These are phyloP conservation scores for Ectemnius continuus DNA, from an alignment of 2,888 invertebrate genomes.

Conservation along the genomic window DNA sequence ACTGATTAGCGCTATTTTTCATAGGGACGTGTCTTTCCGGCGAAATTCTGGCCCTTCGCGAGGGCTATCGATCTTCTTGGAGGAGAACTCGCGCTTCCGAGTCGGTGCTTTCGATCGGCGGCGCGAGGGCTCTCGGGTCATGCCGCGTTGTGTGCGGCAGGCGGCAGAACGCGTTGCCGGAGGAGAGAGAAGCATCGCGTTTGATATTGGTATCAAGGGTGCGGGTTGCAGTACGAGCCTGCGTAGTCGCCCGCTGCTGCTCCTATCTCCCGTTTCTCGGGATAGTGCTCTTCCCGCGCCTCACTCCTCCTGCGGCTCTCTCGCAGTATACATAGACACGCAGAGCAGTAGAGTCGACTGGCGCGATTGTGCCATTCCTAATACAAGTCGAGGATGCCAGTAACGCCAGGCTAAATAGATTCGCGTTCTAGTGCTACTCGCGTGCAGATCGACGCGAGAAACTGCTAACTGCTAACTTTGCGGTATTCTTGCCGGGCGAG, in stretches of 20 bases:
- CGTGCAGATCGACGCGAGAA: no score
- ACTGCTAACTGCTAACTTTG: no score
- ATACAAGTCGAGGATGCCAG: no score
- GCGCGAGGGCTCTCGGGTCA: background rate
- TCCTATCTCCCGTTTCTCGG: slow-evolving; percentile 1
- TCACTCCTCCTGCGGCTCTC: slow-evolving; percentile 9
- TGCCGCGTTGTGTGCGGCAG: slow-evolving; percentile 1
- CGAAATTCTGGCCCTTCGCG: no score
- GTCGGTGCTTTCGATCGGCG: slow-evolving; percentile 3
- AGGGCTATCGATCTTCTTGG: background rate
- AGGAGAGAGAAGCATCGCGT: background rate
- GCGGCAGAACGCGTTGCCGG: background rate
- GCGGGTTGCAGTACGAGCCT: slow-evolving; percentile 7
- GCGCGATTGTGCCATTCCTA: no score
- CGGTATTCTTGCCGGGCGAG: no score
- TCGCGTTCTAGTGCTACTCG: no score
- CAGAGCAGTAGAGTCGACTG: no score
- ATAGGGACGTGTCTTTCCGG: background rate
- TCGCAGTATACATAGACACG: background rate
- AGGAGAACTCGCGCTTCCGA: background rate
- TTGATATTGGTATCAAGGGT: slow-evolving; percentile 8
- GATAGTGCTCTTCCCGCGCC: slow-evolving; percentile 10
- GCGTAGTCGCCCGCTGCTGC: background rate
- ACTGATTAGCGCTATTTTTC: background rate
- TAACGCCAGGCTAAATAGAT: no score